A percentile compares a stretch with the other conserved stretches of the same genome.
phyloP scores from a whole-genome alignment of 37 sponge, comb jelly and placozoan species.

The Aplysina aerophoba region DNA sequence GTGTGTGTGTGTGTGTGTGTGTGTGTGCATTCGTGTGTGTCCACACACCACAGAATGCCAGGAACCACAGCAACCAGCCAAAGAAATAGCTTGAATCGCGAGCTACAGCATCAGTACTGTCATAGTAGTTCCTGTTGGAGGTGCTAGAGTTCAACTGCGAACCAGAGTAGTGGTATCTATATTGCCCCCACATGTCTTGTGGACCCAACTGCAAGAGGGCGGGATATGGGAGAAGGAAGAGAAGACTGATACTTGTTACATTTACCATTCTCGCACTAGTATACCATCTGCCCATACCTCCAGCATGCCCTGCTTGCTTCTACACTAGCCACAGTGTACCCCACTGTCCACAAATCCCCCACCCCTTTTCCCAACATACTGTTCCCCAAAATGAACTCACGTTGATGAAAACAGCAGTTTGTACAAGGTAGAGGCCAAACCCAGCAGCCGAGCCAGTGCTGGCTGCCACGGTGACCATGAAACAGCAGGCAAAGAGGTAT shows the following conservation, averaged over 20 bases:
- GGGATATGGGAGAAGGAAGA: not conserved
- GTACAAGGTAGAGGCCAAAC: conserved; percentile 71
- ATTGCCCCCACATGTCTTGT: not conserved
- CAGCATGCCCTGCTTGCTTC: too few relatives aligned
- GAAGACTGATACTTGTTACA: too few relatives aligned
- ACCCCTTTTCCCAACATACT: not conserved
- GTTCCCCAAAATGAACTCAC: conserved; percentile 17
- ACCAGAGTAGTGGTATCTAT: not conserved
- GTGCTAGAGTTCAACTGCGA: too few relatives aligned
- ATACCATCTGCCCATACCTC: too few relatives aligned
- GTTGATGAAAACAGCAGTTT: conserved; percentile 57
- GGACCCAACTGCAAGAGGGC: not conserved
- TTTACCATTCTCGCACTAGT: too few relatives aligned
- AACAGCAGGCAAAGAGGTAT: conserved; percentile 70
- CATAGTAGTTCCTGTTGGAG: too few relatives aligned
- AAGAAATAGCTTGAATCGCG: not conserved
- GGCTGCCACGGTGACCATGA: conserved; percentile 70
- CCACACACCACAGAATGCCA: conserved; percentile 32
- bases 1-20: too few relatives aligned
- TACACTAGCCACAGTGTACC: too few relatives aligned
- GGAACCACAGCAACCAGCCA: conserved; percentile 9
- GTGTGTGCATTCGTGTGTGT: not conserved
- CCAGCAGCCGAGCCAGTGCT: conserved; percentile 79
- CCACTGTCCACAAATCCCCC: not conserved
- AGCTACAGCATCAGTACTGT: too few relatives aligned